These are phyloP conservation scores for Euura saliciscinereae DNA, from an alignment of 1,140 invertebrate genomes.

Conservation along the genomic window DNA sequence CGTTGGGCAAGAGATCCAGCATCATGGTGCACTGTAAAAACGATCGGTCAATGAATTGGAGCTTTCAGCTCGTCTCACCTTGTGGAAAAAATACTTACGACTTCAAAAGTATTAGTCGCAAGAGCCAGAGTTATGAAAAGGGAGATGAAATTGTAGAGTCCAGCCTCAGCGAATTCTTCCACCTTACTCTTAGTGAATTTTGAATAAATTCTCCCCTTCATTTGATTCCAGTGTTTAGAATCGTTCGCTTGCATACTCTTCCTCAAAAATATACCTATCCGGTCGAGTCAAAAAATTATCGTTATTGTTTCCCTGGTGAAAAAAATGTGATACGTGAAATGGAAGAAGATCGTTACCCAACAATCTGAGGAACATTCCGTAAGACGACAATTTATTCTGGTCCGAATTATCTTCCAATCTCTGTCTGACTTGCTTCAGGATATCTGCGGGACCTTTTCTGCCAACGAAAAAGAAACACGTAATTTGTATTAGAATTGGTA, in stretches of 20 bases:
- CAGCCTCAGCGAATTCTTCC: constrained; percentile 49
- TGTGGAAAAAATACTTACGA: constrained; percentile 41
- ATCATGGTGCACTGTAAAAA: constrained; percentile 45
- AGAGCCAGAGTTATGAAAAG: constrained; percentile 58
- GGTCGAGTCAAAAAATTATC: constrained; percentile 11
- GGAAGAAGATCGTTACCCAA: constrained; percentile 41
- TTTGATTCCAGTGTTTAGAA: constrained; percentile 57
- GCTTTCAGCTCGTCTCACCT: too few species aligned
- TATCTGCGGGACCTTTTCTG: constrained; percentile 51
- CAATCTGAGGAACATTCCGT: constrained; percentile 54
- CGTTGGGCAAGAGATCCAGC: constrained; percentile 45
- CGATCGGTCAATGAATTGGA: constrained; percentile 14
- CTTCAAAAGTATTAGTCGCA: constrained; percentile 51
- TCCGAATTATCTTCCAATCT: constrained; percentile 42
- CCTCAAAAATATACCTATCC: constrained; percentile 48
- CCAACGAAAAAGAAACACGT: constrained; percentile 21
- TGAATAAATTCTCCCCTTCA: constrained; percentile 58
- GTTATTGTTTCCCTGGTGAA: neutral
- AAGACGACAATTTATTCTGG: constrained; percentile 51
- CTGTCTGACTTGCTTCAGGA: constrained; percentile 53
- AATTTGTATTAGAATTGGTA: neutral
- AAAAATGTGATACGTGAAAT: neutral
- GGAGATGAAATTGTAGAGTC: constrained; percentile 56
- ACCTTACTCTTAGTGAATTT: constrained; percentile 59
- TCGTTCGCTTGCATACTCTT: constrained; percentile 42